Evolutionary conservation across 2,888 invertebrate species (phyloP).

Genomic region (Caenorhabditis sulstoni): DNA sequence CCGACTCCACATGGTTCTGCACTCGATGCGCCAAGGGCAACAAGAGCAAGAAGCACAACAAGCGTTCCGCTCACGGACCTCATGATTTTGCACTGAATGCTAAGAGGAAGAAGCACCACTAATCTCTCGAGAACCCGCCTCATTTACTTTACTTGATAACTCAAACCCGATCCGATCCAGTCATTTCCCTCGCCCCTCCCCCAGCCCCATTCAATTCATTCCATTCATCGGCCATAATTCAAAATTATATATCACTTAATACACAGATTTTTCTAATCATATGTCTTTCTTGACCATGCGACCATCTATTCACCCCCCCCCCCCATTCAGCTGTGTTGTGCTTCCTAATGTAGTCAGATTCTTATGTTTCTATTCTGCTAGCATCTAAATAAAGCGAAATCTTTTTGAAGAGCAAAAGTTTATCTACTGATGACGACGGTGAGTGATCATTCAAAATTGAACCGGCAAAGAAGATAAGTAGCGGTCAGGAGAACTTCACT

Average conservation of each 20-base stretch:
- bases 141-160: too few species aligned
- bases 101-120: conserved; percentile 22
- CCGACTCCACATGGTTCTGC: conserved; percentile 75
- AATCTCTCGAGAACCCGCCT: too few species aligned
- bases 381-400: too few species aligned
- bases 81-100: conserved; percentile 3
- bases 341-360: too few species aligned
- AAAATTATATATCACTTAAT: background rate
- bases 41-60: conserved; percentile 53
- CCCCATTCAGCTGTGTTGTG: background rate
- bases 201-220: background rate
- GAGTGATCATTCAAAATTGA: too few species aligned
- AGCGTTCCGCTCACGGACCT: conserved; percentile 31
- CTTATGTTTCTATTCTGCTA: too few species aligned
- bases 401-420: too few species aligned
- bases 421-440: too few species aligned
- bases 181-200: background rate
- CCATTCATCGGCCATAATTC: background rate
- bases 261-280: background rate
- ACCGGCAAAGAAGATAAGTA: too few species aligned
- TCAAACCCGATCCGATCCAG: too few species aligned
- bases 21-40: conserved; percentile 65
- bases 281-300: background rate
- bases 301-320: background rate
- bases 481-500: too few species aligned